Evolutionary conservation across 2,888 invertebrate species (phyloP), one percentile per base, ranked within the genome.

Genomic region (Corbicula japonica): DNA sequence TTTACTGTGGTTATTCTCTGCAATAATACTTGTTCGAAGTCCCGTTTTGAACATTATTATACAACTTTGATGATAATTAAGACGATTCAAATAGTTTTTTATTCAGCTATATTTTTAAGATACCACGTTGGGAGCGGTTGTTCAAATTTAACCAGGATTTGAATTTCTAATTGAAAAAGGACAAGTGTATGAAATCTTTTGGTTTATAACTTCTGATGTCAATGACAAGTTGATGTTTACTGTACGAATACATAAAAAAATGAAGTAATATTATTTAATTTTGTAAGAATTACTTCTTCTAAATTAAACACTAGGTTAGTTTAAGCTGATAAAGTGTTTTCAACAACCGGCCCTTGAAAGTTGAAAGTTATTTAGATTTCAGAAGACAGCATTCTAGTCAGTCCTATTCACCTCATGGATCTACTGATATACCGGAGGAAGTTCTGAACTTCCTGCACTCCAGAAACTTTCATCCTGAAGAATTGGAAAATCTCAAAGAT

Each of bases 401-500:
- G 56, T 48, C 23, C 21, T 26, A 26, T 48, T 50, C 28, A 2
- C 35, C 21, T 23, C 38, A 58, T 12, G 56, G 26, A 6, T 61
- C 76, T 12, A 63, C 74, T 0, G 76, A 76, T 23, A 71, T 83
- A 15, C 83, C 83, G 26, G 71, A 71, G 5, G 83, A 80, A 35
- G 77, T 83, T 21, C 52, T 79, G 18, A 48, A 69, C 4, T 80
- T 83, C 52, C 70, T 83, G 12, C 83, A 80, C 35, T 74, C 80
- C 12, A 50, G 60, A 32, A 80, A 80, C 54, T 80, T 83, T 44
- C 80, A 83, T 26, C 83, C 83, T 1, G 83, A 83, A 54, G 72
- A 77, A 23, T 63, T 83, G 18, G 80, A 77, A 32, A 80, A 83
- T 38, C 60, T 83, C 26, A 83, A 77, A 52, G 71, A 72, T 28